phyloP scores from a whole-genome alignment of 2,113 vertebrate genomes.

The Petromus typicus region DNA sequence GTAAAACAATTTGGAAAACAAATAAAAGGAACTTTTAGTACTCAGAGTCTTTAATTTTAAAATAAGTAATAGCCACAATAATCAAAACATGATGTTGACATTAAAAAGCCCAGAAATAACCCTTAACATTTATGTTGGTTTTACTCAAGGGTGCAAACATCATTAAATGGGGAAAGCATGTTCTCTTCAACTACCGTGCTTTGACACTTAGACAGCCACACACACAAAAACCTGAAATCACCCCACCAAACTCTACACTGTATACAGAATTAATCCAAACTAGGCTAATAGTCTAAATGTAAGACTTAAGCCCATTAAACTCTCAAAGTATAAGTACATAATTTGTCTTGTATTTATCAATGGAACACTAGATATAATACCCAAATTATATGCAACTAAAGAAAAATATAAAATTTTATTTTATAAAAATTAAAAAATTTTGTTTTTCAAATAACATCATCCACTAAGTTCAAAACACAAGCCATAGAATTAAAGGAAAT shows the following conservation, averaged over 20 bases:
- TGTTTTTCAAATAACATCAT: not conserved
- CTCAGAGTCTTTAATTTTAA: not conserved
- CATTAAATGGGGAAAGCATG: not conserved
- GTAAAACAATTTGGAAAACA: not conserved
- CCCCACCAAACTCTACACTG: not conserved
- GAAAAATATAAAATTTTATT: not conserved
- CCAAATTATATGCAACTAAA: constrained; percentile 8
- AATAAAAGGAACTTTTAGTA: not conserved
- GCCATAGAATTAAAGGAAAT: not conserved
- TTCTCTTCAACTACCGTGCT: not conserved
- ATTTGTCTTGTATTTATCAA: not conserved
- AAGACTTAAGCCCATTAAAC: not conserved
- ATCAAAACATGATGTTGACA: not conserved
- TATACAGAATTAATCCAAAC: not conserved
- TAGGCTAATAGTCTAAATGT: not conserved
- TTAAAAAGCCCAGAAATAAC: not conserved
- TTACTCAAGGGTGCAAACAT: not conserved
- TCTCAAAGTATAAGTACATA: not conserved
- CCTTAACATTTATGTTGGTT: not conserved
- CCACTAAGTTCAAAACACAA: not conserved
- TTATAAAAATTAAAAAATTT: not conserved
- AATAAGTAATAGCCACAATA: not conserved
- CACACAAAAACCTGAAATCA: not conserved
- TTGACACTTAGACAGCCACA: not conserved
- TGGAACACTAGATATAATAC: not conserved